Base-by-base conservation (phyloP, 2,888 invertebrate species). In the Lithosia quadra region DNA sequence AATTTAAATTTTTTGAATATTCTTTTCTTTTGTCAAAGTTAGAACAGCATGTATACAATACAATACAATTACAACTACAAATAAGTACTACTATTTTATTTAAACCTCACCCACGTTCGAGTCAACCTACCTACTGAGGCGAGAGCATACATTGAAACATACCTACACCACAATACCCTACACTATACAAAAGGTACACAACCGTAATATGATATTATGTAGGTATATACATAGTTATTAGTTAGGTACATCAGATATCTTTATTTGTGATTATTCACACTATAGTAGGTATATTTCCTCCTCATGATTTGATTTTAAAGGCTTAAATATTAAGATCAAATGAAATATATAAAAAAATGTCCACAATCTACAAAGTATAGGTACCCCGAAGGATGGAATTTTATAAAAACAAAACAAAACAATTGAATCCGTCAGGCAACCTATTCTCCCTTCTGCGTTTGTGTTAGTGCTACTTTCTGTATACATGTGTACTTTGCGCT, bases 361-460 rank as follows among this genome's bases (percentile, higher is more conserved):
- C 24, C 67, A 68, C 72, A 77, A 86, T 87, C 84, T 83, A 79
- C 78, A 76, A 80, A 73, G 77, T 79, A 83, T 80, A n/a, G n/a
- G n/a, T n/a, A 84, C 80, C 85, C 82, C 82, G 86, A 85, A 85
- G 82, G 86, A 89, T 88, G 91, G 90, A 89, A 91, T 91, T 85
- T 88, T 87, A 90, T 88, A 90, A 89, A 90, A 91, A 89, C 88
- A 89, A 88, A 86, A 89, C 63, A 84, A 85, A 83, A 83, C 84
- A 86, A 86, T 81, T 79, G 79, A 79, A 82, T 82, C 83, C 77
- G 79, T 79, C 85, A 82, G 81, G 78, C 77, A 58, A 57, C 82
- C 83, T 81, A 79, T 79, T 81, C 85, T 82, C 76, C 78, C 66
- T 39, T 78, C 70, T 85, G 77, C 76, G 79, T 83, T 83, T 86